Percentiles rank a stretch among this genome's conserved stretches.
These are phyloP conservation scores for Oscarella lobularis DNA, from an alignment of 37 sponge, comb jelly and placozoan genomes.

Conservation along the genomic window DNA sequence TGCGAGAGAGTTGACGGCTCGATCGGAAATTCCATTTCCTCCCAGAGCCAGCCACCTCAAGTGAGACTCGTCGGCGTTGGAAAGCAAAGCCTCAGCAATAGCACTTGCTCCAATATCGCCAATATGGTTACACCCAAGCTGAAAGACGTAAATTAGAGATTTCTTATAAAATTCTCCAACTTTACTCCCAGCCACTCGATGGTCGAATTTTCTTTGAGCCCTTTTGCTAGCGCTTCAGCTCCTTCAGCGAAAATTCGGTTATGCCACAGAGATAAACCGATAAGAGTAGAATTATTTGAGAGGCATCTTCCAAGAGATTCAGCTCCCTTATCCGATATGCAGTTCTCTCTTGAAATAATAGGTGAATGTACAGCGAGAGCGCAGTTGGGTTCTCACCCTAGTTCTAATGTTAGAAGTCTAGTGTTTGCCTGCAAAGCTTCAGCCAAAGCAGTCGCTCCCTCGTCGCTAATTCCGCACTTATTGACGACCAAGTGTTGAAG, in stretches of 20 bases:
- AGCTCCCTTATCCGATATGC: constrained; percentile 41
- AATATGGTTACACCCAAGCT: constrained; percentile 60
- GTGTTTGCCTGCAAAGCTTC: constrained; percentile 16
- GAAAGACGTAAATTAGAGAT: background rate
- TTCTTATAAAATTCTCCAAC: background rate
- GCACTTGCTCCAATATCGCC: constrained; percentile 48
- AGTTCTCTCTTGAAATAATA: constrained; percentile 21
- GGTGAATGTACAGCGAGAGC: background rate
- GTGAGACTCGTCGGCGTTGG: constrained; percentile 10
- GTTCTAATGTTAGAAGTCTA: constrained; percentile 25
- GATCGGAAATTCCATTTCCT: constrained; percentile 43
- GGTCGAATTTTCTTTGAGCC: constrained; percentile 30
- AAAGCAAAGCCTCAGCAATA: constrained; percentile 28
- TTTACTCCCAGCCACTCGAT: constrained; percentile 58
- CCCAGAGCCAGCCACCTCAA: constrained; percentile 55
- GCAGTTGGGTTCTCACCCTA: constrained; percentile 22
- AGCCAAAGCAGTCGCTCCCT: constrained; percentile 35
- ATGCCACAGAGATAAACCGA: constrained; percentile 52
- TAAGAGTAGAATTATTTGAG: constrained; percentile 18
- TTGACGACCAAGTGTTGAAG: constrained; percentile 16
- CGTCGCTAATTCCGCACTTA: constrained; percentile 33
- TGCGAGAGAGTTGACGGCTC: constrained; percentile 31
- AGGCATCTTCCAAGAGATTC: constrained; percentile 27
- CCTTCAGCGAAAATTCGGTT: constrained; percentile 47
- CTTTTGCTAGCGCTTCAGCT: constrained; percentile 45